Conservation (phyloP, 2,797 vertebrate genomes). For the Apodemus agrarius region DNA sequence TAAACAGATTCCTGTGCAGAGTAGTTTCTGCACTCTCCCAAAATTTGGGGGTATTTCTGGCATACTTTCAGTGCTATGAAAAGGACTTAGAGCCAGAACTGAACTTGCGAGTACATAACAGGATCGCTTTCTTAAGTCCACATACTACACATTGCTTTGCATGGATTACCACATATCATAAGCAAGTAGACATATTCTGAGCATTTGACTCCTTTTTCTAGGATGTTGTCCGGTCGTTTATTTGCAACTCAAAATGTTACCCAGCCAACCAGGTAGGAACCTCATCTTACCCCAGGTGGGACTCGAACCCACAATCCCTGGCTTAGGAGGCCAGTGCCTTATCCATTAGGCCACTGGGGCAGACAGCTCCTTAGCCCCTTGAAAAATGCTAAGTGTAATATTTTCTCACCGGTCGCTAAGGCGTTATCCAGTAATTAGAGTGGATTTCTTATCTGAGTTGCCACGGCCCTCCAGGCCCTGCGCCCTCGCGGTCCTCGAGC, state of each 20-base stretch:
- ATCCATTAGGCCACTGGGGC: conserved; percentile 83
- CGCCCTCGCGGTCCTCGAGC: neutral
- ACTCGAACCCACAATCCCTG: conserved; percentile 80
- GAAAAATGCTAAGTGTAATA: neutral
- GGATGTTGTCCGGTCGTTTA: too few relatives aligned
- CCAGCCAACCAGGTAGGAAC: accelerated
- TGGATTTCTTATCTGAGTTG: neutral
- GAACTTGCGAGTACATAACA: neutral
- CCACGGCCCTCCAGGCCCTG: neutral
- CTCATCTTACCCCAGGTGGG: conserved; percentile 58
- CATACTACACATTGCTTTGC: neutral
- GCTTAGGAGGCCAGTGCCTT: conserved; percentile 84
- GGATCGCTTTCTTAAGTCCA: neutral
- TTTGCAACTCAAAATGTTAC: neutral
- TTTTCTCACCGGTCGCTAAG: neutral
- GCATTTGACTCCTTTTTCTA: neutral
- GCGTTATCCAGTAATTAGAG: accelerated
- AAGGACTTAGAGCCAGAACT: too few relatives aligned
- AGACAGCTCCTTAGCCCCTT: accelerated
- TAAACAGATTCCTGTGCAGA: neutral
- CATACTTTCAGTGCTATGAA: neutral
- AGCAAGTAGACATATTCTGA: neutral
- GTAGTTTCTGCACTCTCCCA: neutral
- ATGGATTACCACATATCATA: neutral
- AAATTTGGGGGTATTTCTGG: neutral